Evolutionary conservation across 2,888 invertebrate species (phyloP).

Genomic region (Zygaena filipendulae): DNA sequence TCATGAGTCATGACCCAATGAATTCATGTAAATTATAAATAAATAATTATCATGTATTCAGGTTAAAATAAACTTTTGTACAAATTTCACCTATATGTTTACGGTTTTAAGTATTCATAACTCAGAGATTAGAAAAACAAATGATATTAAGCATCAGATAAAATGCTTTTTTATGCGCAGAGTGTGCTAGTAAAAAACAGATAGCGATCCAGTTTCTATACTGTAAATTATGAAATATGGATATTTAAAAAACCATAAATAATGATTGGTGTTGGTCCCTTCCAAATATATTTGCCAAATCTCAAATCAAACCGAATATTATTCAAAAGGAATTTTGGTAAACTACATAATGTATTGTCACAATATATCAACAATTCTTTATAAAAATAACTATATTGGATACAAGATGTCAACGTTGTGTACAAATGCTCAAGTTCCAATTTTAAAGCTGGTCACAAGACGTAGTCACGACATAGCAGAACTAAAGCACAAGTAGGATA

Average conservation of each 20-base stretch:
- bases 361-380: slow-evolving; percentile 49
- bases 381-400: slow-evolving; percentile 63
- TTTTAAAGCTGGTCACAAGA: slow-evolving; percentile 66
- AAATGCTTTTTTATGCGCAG: too few species aligned
- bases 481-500: slow-evolving; percentile 62
- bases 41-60: too few species aligned
- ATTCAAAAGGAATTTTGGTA: slow-evolving; percentile 36
- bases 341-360: slow-evolving; percentile 62
- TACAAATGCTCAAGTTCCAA: slow-evolving; percentile 59
- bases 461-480: slow-evolving; percentile 63
- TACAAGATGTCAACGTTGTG: slow-evolving; percentile 47
- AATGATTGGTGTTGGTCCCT: slow-evolving; percentile 57
- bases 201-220: too few species aligned
- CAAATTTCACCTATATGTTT: slow-evolving; percentile 37
- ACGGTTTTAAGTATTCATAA: too few species aligned
- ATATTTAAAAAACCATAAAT: too few species aligned
- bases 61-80: too few species aligned
- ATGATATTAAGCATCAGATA: slow-evolving; percentile 35
- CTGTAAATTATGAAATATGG: too few species aligned
- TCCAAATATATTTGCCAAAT: slow-evolving; percentile 53
- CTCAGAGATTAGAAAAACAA: too few species aligned
- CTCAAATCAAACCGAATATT: slow-evolving; percentile 33
- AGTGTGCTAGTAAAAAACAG: too few species aligned
- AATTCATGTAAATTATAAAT: too few species aligned
- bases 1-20: slow-evolving; percentile 56